Base-by-base conservation (phyloP, 2,888 invertebrate genomes). In the Myathropa florea region DNA sequence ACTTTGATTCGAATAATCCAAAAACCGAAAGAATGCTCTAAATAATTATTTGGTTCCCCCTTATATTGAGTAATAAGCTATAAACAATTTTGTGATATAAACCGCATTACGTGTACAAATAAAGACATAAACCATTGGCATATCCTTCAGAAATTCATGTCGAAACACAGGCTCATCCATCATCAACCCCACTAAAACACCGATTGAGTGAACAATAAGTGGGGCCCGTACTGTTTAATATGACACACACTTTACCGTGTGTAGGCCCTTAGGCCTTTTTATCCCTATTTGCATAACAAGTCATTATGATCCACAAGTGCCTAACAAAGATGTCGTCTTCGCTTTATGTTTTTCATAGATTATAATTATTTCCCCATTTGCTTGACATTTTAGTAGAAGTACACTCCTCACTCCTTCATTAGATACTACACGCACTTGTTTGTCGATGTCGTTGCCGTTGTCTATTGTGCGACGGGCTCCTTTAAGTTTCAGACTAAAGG, bases 351-450 rank as follows among this genome's bases (percentile, higher is more conserved):
- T 72, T 70, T 63, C 77, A 65, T 78, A 75, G 78, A 88, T 89
- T 90, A 89, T 90, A 91, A 91, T 91, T 91, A 91, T 91, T 91
- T 91, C 90, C 90, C 89, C 91, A 90, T 90, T 91, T 91, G 87
- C 88, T 79, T 72, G 86, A 87, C 89, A 89, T 83, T 89, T 89
- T 88, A 57, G 23, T 57, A 88, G 65, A 78, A 73, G 72, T 53
- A 77, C 59, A 57, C 33, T 12, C 10, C 77, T 70, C 46, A 46
- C 46, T 18, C 46, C 64, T 82, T 73, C 71, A 80, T 76, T 76
- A 61, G 76, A 76, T 63, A 71, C 71, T 67, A 46, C 46, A 72
- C 46, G 30, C 39, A 39, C 36, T 80, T 53, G 28, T 80, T 39
- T 55, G 24, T 26, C 73, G 26, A 12, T 26, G 63, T 36, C n/a